phyloP scores from a whole-genome alignment of 2,113 vertebrate genomes.

The Pangasianodon hypophthalmus region DNA sequence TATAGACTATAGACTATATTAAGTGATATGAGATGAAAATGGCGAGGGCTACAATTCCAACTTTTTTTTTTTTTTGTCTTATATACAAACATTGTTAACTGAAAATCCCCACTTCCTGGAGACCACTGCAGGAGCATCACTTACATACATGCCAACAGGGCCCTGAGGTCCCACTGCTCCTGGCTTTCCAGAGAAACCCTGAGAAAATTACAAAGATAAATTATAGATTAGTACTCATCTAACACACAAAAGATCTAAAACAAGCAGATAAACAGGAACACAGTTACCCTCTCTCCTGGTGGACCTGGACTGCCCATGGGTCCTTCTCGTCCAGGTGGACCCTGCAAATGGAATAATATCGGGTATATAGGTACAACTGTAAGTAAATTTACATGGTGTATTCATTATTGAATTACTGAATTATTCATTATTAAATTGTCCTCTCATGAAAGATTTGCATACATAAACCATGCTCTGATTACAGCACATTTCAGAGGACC shows the following conservation, averaged over 20 bases:
- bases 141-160: conserved; percentile 85
- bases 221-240: background rate
- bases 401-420: background rate
- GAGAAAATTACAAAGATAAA: conserved; percentile 44
- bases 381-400: background rate
- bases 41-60: background rate
- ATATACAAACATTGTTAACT: background rate
- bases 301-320: conserved; percentile 68
- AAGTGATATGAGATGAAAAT: background rate
- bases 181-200: conserved; percentile 84
- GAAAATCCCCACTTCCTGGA: background rate
- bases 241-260: background rate
- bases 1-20: background rate
- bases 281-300: conserved; percentile 76
- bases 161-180: conserved; percentile 82
- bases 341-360: conserved; percentile 67
- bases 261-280: background rate
- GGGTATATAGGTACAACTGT: background rate
- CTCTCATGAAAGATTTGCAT: background rate
- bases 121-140: conserved; percentile 67
- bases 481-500: background rate
- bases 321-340: conserved; percentile 73
- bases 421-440: background rate
- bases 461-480: background rate
- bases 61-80: background rate